A percentile compares a stretch with the other conserved stretches of the same genome.
phyloP scores from a whole-genome alignment of 2,113 vertebrate genomes.

The Raja brachyura region DNA sequence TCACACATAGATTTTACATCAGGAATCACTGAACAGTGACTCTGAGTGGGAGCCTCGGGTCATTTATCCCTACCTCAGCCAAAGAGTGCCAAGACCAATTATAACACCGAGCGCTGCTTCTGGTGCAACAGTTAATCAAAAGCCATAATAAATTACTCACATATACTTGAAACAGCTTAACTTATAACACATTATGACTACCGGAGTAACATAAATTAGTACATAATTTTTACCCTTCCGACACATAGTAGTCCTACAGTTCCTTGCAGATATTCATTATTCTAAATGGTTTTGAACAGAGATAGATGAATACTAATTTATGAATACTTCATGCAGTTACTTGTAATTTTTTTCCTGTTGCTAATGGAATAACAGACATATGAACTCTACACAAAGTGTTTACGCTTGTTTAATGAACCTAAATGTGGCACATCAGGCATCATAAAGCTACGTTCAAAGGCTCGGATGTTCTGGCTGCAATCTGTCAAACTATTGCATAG shows the following conservation, averaged over 20 bases:
- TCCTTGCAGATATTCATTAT: neutral
- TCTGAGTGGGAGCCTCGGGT: neutral
- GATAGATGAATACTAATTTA: neutral
- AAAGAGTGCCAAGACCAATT: neutral
- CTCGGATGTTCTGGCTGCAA: neutral
- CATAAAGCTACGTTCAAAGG: neutral
- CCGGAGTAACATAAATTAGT: neutral
- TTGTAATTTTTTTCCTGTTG: neutral
- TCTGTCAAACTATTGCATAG: no score
- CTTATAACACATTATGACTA: neutral
- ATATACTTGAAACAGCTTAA: neutral
- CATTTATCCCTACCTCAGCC: neutral
- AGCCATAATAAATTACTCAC: neutral
- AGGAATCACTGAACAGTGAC: neutral
- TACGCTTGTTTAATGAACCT: neutral
- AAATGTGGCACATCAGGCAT: neutral
- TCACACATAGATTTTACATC: neutral
- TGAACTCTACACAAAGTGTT: neutral
- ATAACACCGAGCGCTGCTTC: neutral
- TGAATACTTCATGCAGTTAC: neutral
- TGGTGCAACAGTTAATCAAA: constrained; percentile 2
- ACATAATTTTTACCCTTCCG: neutral
- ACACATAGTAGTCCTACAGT: neutral
- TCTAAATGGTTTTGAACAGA: neutral
- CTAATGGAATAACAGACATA: neutral